Evolutionary conservation across 2,113 vertebrate species (phyloP).

Genomic region (Rhinoptilus africanus): DNA sequence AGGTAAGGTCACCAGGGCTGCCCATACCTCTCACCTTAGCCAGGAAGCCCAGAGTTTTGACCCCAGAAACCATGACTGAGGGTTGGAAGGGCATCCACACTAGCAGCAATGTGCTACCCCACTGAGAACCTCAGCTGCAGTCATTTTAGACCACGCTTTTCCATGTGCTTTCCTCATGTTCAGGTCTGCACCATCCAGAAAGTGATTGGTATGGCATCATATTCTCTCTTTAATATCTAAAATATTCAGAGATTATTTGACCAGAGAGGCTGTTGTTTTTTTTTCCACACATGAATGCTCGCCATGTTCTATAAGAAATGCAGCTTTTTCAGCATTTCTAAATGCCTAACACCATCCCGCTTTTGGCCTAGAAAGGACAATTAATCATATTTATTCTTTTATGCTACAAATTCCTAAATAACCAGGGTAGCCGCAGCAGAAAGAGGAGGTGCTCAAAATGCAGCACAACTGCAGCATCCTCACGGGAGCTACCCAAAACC

Average conservation of each 20-base stretch:
- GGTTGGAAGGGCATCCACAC: accelerated
- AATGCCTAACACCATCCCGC: background rate
- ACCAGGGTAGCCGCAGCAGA: background rate
- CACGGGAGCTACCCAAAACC: background rate
- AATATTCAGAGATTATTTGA: background rate
- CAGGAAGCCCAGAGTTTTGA: background rate
- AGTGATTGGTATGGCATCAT: background rate
- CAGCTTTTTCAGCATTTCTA: background rate
- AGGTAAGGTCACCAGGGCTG: background rate
- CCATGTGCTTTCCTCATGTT: background rate
- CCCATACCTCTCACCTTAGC: background rate
- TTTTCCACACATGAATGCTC: background rate
- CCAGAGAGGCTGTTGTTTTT: background rate
- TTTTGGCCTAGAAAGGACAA: background rate
- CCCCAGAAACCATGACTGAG: background rate
- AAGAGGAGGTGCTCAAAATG: background rate
- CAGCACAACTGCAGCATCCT: background rate
- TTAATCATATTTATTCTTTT: background rate
- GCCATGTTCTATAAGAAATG: background rate
- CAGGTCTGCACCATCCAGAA: background rate
- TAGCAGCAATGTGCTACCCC: background rate
- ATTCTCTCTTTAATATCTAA: background rate
- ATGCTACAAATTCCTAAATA: background rate
- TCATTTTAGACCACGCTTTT: background rate
- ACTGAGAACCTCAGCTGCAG: background rate